These are phyloP conservation scores for Papilio helenus DNA, from an alignment of 1,140 invertebrate species.

Conservation along the genomic window DNA sequence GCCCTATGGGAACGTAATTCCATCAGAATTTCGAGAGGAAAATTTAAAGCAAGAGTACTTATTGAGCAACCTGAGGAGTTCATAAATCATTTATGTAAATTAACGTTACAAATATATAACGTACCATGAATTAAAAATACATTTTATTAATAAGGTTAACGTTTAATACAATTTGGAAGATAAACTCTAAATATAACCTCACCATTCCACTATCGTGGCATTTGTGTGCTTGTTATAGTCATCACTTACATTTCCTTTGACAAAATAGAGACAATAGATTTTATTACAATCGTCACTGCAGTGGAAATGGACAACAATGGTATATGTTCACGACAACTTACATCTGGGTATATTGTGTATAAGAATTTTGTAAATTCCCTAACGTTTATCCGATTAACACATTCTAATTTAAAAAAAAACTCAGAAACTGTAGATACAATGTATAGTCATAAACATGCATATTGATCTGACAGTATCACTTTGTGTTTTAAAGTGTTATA, in stretches of 20 bases:
- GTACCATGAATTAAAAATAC: background rate
- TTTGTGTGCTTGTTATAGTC: too few species aligned
- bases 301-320: background rate
- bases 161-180: too few species aligned
- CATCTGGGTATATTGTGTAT: background rate
- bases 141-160: background rate
- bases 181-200: too few species aligned
- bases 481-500: background rate
- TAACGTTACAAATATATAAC: constrained; percentile 7
- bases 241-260: too few species aligned
- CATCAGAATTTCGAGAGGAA: constrained; percentile 31
- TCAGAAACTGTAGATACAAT: background rate
- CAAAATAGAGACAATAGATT: too few species aligned
- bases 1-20: constrained; percentile 21
- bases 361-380: background rate
- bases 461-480: background rate
- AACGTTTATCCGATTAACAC: background rate
- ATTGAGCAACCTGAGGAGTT: background rate
- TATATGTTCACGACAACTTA: background rate
- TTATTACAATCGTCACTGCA: too few species aligned
- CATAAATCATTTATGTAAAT: constrained; percentile 30
- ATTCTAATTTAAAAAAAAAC: background rate
- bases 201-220: too few species aligned
- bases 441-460: background rate
- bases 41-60: constrained; percentile 19